Percentiles rank a stretch among this genome's conserved stretches.
phyloP scores from a whole-genome alignment of 2,888 invertebrate species.

The Spilarctia lutea region DNA sequence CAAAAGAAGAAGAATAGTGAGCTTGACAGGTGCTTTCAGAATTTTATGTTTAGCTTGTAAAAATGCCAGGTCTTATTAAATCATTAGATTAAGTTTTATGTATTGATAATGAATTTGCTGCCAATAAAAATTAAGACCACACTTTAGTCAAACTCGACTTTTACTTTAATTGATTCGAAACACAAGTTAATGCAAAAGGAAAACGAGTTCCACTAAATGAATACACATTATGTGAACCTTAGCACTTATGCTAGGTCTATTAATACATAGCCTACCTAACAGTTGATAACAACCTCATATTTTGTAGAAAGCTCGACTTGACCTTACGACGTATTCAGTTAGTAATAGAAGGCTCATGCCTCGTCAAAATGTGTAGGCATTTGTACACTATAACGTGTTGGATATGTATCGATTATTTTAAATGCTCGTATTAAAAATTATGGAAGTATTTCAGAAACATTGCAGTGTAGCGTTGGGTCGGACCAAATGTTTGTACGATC shows the following conservation, averaged over 20 bases:
- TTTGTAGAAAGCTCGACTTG: constrained; percentile 41
- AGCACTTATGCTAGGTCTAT: constrained; percentile 28
- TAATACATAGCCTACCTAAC: constrained; percentile 23
- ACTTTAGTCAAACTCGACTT: constrained; percentile 13
- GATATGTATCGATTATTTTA: neutral
- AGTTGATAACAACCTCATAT: constrained; percentile 37
- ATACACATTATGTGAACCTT: constrained; percentile 35
- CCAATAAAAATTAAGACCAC: neutral
- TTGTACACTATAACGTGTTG: neutral
- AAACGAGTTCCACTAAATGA: constrained; percentile 8
- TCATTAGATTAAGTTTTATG: neutral
- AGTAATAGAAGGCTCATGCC: too few relatives aligned
- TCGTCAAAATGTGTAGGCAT: neutral
- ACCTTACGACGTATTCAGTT: constrained; percentile 11
- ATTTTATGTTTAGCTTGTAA: neutral
- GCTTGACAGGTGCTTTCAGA: too few relatives aligned
- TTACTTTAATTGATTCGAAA: constrained; percentile 18
- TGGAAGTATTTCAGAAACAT: neutral
- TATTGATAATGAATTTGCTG: neutral
- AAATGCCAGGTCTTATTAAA: neutral
- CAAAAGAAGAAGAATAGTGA: too few relatives aligned
- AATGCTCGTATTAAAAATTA: neutral
- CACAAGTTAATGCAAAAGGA: constrained; percentile 1
- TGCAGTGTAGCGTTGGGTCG: too few relatives aligned
- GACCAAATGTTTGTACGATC: too few relatives aligned